Evolutionary conservation across 2,888 invertebrate species (phyloP).

Genomic region (Macrosoma leucophasiata): DNA sequence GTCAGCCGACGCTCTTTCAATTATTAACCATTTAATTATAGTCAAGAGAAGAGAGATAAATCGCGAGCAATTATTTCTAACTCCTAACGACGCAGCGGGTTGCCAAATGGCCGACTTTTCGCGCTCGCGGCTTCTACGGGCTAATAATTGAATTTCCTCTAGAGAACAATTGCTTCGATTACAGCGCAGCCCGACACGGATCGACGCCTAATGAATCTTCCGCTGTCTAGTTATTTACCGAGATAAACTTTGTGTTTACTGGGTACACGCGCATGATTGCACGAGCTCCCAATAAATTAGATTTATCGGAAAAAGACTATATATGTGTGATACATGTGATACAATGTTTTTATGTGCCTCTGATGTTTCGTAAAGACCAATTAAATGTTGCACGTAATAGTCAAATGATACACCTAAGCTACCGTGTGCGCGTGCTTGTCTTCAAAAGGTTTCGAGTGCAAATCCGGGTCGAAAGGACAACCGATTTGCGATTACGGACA

Average conservation of each 20-base stretch:
- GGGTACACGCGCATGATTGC: conserved; percentile 71
- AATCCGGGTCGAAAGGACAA: too few species aligned
- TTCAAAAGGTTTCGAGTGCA: too few species aligned
- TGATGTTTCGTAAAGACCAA: too few species aligned
- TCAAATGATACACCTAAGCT: neutral
- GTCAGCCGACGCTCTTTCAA: conserved; percentile 51
- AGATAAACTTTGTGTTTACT: conserved; percentile 71
- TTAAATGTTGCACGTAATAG: neutral
- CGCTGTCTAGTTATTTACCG: conserved; percentile 70
- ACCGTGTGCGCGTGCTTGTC: too few species aligned
- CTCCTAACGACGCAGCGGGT: conserved; percentile 55
- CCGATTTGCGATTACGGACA: too few species aligned
- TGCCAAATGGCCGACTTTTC: conserved; percentile 58
- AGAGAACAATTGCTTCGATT: conserved; percentile 73
- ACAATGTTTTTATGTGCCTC: conserved; percentile 11
- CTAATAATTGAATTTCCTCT: conserved; percentile 69
- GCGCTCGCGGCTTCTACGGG: conserved; percentile 43
- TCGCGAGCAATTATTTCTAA: conserved; percentile 64
- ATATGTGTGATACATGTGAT: conserved; percentile 12
- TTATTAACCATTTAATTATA: conserved; percentile 69
- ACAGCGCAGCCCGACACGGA: conserved; percentile 63
- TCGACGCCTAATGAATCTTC: conserved; percentile 74
- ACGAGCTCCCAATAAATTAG: conserved; percentile 70
- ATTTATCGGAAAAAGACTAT: conserved; percentile 45
- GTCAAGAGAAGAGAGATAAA: conserved; percentile 55